Evolutionary conservation across 2,797 vertebrate genomes (phyloP).

Genomic region (Diplodus sargus): DNA sequence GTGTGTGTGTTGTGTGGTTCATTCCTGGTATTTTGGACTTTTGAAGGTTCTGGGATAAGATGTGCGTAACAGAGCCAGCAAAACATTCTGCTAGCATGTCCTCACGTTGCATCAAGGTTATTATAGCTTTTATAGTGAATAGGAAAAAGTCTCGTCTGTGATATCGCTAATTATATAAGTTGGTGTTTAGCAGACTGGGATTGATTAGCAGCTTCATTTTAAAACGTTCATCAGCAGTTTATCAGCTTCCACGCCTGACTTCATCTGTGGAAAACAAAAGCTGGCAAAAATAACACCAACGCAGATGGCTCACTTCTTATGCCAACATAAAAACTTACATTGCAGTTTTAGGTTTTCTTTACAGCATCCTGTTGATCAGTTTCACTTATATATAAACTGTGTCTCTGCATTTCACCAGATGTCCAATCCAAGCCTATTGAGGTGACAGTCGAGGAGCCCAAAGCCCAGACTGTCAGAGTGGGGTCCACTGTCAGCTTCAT

Average conservation of each 20-base stretch:
- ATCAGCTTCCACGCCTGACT: background rate
- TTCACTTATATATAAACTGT: background rate
- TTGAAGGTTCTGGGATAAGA: background rate
- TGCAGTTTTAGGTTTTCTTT: background rate
- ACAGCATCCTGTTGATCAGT: background rate
- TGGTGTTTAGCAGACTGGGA: background rate
- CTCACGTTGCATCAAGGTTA: background rate
- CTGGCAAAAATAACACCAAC: background rate
- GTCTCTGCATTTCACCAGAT: conserved; percentile 69
- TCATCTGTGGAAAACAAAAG: background rate
- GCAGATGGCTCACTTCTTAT: background rate
- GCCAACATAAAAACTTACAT: background rate
- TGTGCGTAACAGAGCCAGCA: background rate
- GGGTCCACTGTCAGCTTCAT: conserved; percentile 93
- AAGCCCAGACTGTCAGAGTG: conserved; percentile 86
- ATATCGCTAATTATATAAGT: background rate
- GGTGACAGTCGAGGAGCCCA: conserved; percentile 94
- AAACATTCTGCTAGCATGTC: too few relatives aligned
- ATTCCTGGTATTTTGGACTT: conserved; percentile 8
- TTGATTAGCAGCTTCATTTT: conserved; percentile 3
- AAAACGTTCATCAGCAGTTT: background rate
- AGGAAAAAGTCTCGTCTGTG: background rate
- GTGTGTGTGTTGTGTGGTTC: background rate
- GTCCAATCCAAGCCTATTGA: conserved; percentile 89
- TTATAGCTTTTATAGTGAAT: background rate